phyloP scores from a whole-genome alignment of 2,113 vertebrate genomes.

The Heteronetta atricapilla region DNA sequence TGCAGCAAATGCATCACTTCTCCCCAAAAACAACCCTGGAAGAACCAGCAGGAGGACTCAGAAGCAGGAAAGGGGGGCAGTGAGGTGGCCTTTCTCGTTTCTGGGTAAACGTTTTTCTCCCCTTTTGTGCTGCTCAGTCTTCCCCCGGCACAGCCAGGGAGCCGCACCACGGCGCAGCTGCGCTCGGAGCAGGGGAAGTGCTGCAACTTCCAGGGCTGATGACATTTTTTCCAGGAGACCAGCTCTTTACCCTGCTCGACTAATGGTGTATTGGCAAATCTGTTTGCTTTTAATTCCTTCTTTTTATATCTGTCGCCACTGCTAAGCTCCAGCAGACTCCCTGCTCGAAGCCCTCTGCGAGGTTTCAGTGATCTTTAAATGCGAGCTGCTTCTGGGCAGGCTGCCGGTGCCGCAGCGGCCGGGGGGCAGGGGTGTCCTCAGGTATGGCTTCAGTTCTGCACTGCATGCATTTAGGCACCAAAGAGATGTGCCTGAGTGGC shows the following conservation, averaged over 20 bases:
- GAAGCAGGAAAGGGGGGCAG: background rate
- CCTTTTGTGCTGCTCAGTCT: background rate
- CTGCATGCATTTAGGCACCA: background rate
- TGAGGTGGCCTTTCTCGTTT: background rate
- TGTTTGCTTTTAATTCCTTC: background rate
- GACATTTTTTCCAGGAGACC: background rate
- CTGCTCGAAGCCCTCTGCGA: background rate
- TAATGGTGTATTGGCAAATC: background rate
- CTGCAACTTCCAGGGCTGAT: background rate
- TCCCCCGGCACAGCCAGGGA: background rate
- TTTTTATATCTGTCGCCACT: background rate
- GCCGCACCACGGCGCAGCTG: background rate
- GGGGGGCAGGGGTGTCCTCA: background rate
- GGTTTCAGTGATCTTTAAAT: background rate
- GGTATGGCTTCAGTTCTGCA: background rate
- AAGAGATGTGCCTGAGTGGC: accelerated
- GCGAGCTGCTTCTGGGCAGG: background rate
- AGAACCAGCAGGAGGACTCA: background rate
- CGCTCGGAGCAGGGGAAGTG: background rate
- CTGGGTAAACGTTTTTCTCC: background rate
- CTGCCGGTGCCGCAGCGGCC: background rate
- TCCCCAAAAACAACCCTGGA: background rate
- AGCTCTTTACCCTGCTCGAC: background rate
- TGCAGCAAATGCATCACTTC: background rate
- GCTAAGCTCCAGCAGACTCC: background rate